Evolutionary conservation across 2,888 invertebrate genomes (phyloP).

Genomic region (Lepas anatifera): DNA sequence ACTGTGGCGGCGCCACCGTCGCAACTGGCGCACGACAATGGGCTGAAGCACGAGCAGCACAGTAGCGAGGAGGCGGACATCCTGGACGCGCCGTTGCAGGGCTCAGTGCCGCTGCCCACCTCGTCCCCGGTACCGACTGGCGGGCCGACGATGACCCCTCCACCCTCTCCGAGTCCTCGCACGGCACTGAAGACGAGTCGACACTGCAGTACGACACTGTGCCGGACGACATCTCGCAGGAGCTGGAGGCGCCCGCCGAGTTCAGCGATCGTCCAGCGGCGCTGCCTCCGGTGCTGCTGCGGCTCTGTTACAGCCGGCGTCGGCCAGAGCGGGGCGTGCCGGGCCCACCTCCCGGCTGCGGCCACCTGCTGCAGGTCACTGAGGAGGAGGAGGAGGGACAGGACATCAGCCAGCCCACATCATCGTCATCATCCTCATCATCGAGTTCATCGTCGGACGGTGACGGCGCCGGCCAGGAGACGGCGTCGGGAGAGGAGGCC

Average conservation of each 20-base stretch:
- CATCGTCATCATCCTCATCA: too few relatives aligned
- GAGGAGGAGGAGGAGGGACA: constrained; percentile 48
- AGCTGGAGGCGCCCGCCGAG: constrained; percentile 4
- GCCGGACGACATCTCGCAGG: background rate
- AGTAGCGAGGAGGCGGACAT: background rate
- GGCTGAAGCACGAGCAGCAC: too few relatives aligned
- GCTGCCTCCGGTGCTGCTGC: background rate
- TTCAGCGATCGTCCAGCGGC: background rate
- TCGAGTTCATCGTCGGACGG: background rate
- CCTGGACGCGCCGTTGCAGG: background rate
- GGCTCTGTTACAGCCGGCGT: background rate
- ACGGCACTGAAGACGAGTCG: background rate
- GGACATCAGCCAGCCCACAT: background rate
- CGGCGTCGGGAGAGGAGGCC: background rate
- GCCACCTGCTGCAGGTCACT: constrained; percentile 59
- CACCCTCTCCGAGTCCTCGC: background rate
- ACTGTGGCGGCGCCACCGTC: background rate
- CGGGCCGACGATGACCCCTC: background rate
- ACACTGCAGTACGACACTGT: constrained; percentile 11
- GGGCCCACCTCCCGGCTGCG: background rate
- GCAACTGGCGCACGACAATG: too few relatives aligned
- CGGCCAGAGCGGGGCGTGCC: constrained; percentile 43
- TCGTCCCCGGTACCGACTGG: background rate
- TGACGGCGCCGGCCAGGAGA: constrained; percentile 2
- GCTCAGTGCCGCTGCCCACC: background rate